Evolutionary conservation across 2,888 invertebrate species (phyloP), one percentile per base, ranked within the genome.

Genomic region (Linnaemya vulpina): DNA sequence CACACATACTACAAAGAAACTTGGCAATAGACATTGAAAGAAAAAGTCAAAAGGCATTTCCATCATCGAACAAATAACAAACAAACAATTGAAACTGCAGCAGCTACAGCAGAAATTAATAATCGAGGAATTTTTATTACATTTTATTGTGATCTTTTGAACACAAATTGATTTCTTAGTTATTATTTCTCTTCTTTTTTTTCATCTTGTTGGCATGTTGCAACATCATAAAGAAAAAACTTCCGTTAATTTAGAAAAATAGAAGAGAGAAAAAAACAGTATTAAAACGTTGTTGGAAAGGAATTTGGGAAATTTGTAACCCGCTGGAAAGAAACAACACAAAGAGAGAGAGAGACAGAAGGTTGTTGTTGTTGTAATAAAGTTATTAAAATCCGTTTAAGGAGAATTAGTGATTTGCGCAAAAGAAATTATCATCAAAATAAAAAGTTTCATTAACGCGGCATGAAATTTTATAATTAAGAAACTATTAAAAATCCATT

Each of bases 1-100:
- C 30, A 30, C 30, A 53, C 40, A 65, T 68, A 68, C 74, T 3
- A n/a, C n/a, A 30, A 63, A 58, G 51, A 79, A 81, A 81, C 68
- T 81, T 81, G 81, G 81, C 81, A 81, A 46, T 75, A 68, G 55
- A 75, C 75, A 81, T 81, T 38, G 15, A 74, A 38, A 46, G n/a
- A 60, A 63, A 35, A n/a, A 35, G 20, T 35, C 8, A 11, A 38
- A 62, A n/a, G 15, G 13, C 40, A 73, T 65, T 49, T 65, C 58
- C 38, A 30, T 68, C 46, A 63, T 79, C 73, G 79, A 49, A 73
- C 25, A 65, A 65, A 79, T 65, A 73, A 53, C 35, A 43, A 67
- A 71, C 35, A 43, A 67, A 20, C 63, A 63, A 30, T 46, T 35
- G 25, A 4, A 30, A 30, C 58, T 67, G 49, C 68, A 68, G 15